Percentiles rank a stretch among this genome's conserved stretches.
Conservation (phyloP, 37 sponge, comb jelly and placozoan species). For the Halichondria panicea region DNA sequence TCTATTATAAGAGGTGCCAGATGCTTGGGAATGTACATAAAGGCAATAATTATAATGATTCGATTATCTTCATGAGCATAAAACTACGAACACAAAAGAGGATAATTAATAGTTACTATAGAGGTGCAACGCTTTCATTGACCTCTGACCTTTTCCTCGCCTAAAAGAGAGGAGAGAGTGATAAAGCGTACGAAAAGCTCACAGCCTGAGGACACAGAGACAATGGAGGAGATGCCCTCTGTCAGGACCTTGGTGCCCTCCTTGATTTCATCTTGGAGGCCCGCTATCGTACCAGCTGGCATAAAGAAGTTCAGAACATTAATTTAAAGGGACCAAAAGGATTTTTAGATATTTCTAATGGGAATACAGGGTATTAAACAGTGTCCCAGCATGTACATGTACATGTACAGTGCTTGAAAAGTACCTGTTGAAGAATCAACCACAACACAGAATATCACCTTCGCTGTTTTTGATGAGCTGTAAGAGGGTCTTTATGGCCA, state of each 20-base stretch:
- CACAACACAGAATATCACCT: slow-evolving; percentile 66
- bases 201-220: slow-evolving; percentile 96
- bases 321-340: not conserved
- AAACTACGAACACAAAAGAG: too few species aligned
- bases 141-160: slow-evolving; percentile 3
- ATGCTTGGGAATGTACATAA: too few species aligned
- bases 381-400: not conserved
- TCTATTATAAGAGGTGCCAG: too few species aligned
- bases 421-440: not conserved
- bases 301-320: not conserved
- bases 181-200: slow-evolving; percentile 98
- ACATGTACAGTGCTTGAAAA: not conserved
- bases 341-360: too few species aligned
- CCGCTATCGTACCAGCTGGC: slow-evolving; percentile 74
- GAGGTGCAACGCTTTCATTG: not conserved
- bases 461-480: slow-evolving; percentile 67
- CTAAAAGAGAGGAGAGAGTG: slow-evolving; percentile 78
- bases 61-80: too few species aligned
- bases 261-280: slow-evolving; percentile 75
- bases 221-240: slow-evolving; percentile 45
- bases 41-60: too few species aligned
- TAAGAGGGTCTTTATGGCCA: slow-evolving; percentile 78
- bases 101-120: too few species aligned
- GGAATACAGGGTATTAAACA: too few species aligned
- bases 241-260: slow-evolving; percentile 59